These are phyloP conservation scores for Ceryle rudis DNA, from an alignment of 2,797 vertebrate species.

Conservation along the genomic window DNA sequence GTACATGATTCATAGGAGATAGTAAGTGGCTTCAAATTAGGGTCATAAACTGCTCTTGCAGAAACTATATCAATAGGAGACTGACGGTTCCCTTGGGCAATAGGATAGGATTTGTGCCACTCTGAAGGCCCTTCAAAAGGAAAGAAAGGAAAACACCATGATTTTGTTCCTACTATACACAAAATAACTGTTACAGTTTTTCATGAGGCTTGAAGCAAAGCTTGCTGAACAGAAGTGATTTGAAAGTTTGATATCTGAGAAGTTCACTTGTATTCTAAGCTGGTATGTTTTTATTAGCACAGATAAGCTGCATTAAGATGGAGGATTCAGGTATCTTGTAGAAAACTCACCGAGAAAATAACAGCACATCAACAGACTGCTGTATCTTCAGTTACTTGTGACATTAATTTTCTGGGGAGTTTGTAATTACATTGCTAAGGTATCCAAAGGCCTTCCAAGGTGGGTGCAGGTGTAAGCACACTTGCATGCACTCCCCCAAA, in stretches of 20 bases:
- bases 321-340: not conserved
- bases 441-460: not conserved
- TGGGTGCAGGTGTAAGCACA: not conserved
- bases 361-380: not conserved
- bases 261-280: not conserved
- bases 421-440: not conserved
- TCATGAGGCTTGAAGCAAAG: not conserved
- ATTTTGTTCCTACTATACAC: not conserved
- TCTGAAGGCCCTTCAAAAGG: conserved; percentile 84
- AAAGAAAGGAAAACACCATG: not conserved
- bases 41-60: conserved; percentile 83
- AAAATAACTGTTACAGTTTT: not conserved
- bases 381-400: not conserved
- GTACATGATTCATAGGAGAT: conserved; percentile 88
- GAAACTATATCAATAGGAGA: conserved; percentile 93
- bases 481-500: not conserved
- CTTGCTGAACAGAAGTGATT: not conserved
- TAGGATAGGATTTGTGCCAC: conserved; percentile 90
- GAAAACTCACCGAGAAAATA: not conserved
- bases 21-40: conserved; percentile 82
- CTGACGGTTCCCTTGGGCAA: conserved; percentile 89
- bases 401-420: not conserved
- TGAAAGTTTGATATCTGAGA: not conserved
- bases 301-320: not conserved
- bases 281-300: not conserved